Evolutionary conservation across 53 echinoderm and acorn worm species (phyloP).

Genomic region (Mesocentrotus franciscanus): DNA sequence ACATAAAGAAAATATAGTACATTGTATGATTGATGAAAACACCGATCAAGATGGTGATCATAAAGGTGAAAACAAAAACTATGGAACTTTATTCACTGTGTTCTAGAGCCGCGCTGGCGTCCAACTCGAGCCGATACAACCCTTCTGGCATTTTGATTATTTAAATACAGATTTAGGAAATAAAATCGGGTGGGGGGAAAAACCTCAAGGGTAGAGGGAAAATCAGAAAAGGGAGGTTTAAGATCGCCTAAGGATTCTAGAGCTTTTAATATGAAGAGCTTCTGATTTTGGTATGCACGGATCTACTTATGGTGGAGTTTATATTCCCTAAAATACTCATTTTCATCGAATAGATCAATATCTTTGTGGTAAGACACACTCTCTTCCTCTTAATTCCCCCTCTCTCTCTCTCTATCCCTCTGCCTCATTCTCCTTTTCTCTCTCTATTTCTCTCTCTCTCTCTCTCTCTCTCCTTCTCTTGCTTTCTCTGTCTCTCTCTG

Average conservation of each 20-base stretch:
- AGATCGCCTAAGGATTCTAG: neutral
- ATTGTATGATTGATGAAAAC: neutral
- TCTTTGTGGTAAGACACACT: neutral
- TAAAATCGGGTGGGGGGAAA: neutral
- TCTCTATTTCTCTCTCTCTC: neutral
- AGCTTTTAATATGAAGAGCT: neutral
- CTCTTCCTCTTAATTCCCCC: neutral
- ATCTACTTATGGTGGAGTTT: conserved; percentile 7
- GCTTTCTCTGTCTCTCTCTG: neutral
- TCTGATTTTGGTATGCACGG: neutral
- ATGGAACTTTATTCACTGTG: neutral
- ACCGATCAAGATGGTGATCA: neutral
- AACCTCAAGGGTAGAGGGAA: neutral
- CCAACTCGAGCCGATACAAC: neutral
- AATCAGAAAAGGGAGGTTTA: neutral
- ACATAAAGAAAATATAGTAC: neutral
- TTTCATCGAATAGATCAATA: neutral
- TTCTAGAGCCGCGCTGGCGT: neutral
- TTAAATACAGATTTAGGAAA: neutral
- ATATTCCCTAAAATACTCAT: neutral
- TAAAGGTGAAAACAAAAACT: neutral
- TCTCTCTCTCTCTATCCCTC: neutral
- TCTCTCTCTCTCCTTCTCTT: neutral
- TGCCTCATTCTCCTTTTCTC: too few species aligned
- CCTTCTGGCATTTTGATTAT: neutral